Evolutionary conservation across 2,888 invertebrate species (phyloP).

Genomic region (Aelia acuminata): DNA sequence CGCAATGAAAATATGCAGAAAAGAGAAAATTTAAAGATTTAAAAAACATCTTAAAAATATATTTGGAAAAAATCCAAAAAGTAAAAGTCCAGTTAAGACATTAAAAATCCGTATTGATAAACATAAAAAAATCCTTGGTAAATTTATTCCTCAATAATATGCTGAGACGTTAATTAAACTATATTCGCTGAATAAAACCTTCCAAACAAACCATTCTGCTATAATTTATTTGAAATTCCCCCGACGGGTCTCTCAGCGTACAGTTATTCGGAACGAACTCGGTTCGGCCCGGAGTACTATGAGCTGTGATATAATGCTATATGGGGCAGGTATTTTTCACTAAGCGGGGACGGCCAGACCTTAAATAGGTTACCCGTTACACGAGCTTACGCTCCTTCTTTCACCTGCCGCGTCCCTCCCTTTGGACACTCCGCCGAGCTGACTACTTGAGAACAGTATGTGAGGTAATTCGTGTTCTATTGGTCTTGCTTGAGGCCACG

Average conservation of each 20-base stretch:
- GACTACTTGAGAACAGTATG: not conserved
- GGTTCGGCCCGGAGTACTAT: not conserved
- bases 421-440: not conserved
- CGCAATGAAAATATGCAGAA: too few relatives aligned
- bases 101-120: too few relatives aligned
- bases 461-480: not conserved
- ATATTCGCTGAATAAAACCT: too few relatives aligned
- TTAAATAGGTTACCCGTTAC: slow-evolving; percentile 47
- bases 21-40: too few relatives aligned
- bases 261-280: not conserved
- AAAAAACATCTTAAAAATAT: too few relatives aligned
- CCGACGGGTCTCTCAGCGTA: not conserved
- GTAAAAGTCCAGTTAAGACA: too few relatives aligned
- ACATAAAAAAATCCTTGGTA: too few relatives aligned
- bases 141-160: too few relatives aligned
- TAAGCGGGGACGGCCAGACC: not conserved
- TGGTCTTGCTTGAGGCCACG: not conserved
- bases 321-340: slow-evolving; percentile 4
- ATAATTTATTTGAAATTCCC: not conserved
- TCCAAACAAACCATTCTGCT: not conserved
- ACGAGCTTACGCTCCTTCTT: slow-evolving; percentile 10
- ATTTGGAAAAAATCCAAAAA: too few relatives aligned
- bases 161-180: too few relatives aligned
- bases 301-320: slow-evolving; percentile 10
- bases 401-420: not conserved